These are phyloP conservation scores for Panthera tigris DNA, from an alignment of 2,113 vertebrate genomes.

Conservation along the genomic window DNA sequence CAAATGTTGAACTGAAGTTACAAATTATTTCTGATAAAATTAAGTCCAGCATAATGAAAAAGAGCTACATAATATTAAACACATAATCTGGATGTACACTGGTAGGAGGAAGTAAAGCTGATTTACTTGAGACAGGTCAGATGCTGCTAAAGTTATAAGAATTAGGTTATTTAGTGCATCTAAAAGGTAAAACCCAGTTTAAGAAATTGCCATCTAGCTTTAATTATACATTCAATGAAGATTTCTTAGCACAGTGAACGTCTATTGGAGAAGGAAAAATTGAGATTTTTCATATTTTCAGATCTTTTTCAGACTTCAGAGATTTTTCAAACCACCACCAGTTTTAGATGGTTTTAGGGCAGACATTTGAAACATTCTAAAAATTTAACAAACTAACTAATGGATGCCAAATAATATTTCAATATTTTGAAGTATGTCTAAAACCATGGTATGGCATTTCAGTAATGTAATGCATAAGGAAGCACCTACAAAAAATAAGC, in stretches of 20 bases:
- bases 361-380: neutral
- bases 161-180: neutral
- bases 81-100: neutral
- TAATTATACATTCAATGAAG: neutral
- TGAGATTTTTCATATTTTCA: neutral
- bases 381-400: neutral
- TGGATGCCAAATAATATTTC: neutral
- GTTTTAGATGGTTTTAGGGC: neutral
- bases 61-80: neutral
- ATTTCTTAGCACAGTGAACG: neutral
- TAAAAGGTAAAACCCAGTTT: neutral
- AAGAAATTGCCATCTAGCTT: neutral
- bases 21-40: neutral
- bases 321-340: too few species aligned
- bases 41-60: neutral
- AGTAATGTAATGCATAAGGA: neutral
- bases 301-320: neutral
- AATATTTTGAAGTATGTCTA: neutral
- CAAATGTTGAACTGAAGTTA: neutral
- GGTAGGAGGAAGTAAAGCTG: neutral
- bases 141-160: neutral
- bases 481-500: neutral
- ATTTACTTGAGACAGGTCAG: neutral
- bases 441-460: neutral
- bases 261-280: neutral